phyloP scores from a whole-genome alignment of 2,113 vertebrate genomes.

The Paralichthys olivaceus region DNA sequence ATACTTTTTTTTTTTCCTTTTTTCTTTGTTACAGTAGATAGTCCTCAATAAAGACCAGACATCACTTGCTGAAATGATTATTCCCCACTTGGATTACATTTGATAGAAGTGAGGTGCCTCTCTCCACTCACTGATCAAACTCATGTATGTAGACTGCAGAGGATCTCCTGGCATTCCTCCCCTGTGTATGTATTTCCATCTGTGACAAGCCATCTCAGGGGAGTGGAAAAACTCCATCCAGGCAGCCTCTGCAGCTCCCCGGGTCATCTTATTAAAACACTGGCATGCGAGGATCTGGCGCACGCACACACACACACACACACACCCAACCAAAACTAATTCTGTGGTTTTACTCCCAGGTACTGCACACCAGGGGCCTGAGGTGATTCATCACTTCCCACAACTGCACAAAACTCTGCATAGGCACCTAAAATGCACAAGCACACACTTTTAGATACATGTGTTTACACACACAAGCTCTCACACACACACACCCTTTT shows the following conservation, averaged over 20 bases:
- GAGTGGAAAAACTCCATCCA: conserved; percentile 35
- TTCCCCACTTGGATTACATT: conserved; percentile 3
- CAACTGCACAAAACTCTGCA: background rate
- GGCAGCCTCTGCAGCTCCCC: conserved; percentile 30
- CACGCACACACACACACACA: background rate
- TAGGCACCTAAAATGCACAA: conserved; percentile 11
- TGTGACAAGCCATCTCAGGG: conserved; percentile 37
- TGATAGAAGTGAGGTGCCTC: conserved; percentile 24
- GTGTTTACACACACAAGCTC: background rate
- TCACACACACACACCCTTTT: conserved; percentile 12
- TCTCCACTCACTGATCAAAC: background rate
- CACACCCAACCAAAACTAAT: conserved; percentile 10
- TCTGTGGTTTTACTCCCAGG: conserved; percentile 18
- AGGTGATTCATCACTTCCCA: conserved; percentile 50
- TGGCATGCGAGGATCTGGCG: conserved; percentile 7
- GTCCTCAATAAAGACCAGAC: no score
- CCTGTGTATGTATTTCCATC: conserved; percentile 8
- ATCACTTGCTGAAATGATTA: background rate
- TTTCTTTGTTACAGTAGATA: no score
- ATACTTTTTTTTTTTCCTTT: no score
- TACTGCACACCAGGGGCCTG: conserved; percentile 26
- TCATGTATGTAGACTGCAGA: background rate
- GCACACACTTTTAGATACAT: conserved; percentile 7
- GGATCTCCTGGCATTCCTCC: conserved; percentile 12
- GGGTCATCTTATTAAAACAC: conserved; percentile 60